Evolutionary conservation across 2,113 vertebrate genomes (phyloP), one percentile per base, ranked within the genome.

Genomic region (Glaucomys volans): DNA sequence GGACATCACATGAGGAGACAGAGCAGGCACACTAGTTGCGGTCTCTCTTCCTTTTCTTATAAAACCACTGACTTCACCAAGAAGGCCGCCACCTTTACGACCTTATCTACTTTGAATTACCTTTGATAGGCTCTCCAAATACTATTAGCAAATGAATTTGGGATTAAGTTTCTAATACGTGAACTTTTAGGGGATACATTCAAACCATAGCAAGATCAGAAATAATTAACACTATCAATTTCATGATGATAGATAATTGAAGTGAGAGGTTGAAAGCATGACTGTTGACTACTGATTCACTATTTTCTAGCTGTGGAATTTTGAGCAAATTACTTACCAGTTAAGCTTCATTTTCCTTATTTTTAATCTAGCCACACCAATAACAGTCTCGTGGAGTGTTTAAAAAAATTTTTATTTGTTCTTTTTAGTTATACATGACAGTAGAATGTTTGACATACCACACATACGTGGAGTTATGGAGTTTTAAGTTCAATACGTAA

Each of bases 241-340:
- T 89, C 40, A 76, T 44, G 30, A 47, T 87, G 30, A 76, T 92
- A 84, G 54, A 80, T 87, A 75, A 71, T 79, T 69, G 67, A 87
- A 75, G 18, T 8, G 22, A 71, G 81, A 24, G 4, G 66, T 84
- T 69, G 44, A 90, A 80, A n/a, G 3, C 16, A 57, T 26, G 4
- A 50, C 8, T 66, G 16, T 28, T 76, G 62, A 32, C 8, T 67
- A 40, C 13, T 13, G 40, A 28, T 86, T 77, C n/a, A 42, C n/a
- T 22, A 35, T 20, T 67, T 95, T 81, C 35, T 94, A 67, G 24
- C 11, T 66, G 24, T 59, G 50, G 12, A 42, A 14, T n/a, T 35
- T 30, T 30, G 54, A 35, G 42, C 44, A 42, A 80, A 79, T 30
- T 66, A 47, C 40, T 71, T 32, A 44, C 11, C 7, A 37, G 20